phyloP scores from a whole-genome alignment of 1,140 invertebrate genomes.

The Drosophila pruinosa region DNA sequence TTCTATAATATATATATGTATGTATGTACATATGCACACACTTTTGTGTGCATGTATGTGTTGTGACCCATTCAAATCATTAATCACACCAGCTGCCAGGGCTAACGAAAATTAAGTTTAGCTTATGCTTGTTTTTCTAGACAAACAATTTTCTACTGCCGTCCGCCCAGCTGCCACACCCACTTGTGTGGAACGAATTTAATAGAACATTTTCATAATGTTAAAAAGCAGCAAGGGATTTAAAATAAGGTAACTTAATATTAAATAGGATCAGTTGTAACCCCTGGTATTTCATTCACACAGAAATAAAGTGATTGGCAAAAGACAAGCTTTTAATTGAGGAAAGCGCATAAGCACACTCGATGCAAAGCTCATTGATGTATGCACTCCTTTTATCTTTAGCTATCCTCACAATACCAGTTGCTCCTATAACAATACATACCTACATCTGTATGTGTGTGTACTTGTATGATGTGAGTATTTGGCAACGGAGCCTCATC shows the following conservation, averaged over 20 bases:
- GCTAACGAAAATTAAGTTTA: constrained; percentile 76
- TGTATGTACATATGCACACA: not conserved
- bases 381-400: too few species aligned
- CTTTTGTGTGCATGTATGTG: not conserved
- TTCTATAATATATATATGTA: constrained; percentile 64
- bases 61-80: constrained; percentile 38
- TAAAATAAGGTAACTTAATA: not conserved
- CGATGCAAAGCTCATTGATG: too few species aligned
- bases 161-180: not conserved
- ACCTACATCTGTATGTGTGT: too few species aligned
- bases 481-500: not conserved
- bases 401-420: too few species aligned
- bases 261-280: not conserved
- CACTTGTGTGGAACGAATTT: not conserved
- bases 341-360: too few species aligned
- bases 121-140: constrained; percentile 28
- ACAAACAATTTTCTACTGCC: not conserved
- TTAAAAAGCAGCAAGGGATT: not conserved
- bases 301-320: too few species aligned
- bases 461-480: too few species aligned
- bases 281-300: too few species aligned
- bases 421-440: too few species aligned
- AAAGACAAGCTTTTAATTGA: too few species aligned
- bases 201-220: not conserved
- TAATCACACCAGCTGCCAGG: constrained; percentile 65